Evolutionary conservation across 2,113 vertebrate genomes (phyloP).

Genomic region (Illadopsis cleaveri): DNA sequence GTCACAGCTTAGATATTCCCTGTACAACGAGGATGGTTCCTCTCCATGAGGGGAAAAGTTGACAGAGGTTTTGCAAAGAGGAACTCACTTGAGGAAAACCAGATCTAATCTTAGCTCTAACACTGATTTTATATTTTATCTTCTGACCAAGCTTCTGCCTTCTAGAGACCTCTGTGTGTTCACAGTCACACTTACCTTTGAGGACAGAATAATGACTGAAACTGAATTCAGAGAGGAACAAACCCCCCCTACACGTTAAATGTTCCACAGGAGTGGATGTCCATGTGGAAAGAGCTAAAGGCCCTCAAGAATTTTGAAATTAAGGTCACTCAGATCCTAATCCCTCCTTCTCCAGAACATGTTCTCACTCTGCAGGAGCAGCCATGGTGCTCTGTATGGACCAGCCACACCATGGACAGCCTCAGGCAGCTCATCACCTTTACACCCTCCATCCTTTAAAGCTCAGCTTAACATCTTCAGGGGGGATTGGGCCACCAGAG

Average conservation of each 20-base stretch:
- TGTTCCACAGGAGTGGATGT: not conserved
- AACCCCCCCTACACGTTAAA: not conserved
- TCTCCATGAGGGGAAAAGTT: not conserved
- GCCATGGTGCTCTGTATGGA: not conserved
- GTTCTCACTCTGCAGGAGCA: not conserved
- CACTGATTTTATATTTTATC: too few relatives aligned
- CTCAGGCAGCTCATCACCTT: not conserved
- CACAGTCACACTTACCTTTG: not conserved
- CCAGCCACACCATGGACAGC: not conserved
- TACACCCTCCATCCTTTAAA: not conserved
- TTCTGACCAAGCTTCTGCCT: not conserved
- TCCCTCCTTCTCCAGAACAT: not conserved
- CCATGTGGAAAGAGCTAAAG: not conserved
- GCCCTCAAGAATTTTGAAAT: not conserved
- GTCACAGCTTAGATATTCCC: not conserved
- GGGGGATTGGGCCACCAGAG: not conserved
- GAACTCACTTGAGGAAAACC: not conserved
- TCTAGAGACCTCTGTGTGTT: not conserved
- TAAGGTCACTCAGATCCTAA: not conserved
- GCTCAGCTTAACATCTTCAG: not conserved
- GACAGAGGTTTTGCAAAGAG: not conserved
- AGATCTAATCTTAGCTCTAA: not conserved
- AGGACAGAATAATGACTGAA: not conserved
- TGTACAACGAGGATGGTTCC: fast-evolving
- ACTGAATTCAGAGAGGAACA: not conserved